Conservation (phyloP, 2,888 invertebrate species). For the Palloptera scutellata region DNA sequence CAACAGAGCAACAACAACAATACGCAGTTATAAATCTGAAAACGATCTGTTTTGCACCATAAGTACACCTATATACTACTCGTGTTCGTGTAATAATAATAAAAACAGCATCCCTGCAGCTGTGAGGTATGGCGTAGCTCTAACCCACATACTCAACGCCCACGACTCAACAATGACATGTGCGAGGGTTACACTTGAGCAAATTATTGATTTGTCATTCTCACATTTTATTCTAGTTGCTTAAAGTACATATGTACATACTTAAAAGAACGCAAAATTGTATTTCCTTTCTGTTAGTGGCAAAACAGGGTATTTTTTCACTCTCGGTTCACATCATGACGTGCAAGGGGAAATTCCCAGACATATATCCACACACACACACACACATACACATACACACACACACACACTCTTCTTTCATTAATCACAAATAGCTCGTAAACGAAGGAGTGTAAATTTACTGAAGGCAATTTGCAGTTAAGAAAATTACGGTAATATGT, state of each 20-base stretch:
- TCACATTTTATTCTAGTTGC: too few species aligned
- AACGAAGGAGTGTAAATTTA: slow-evolving; percentile 4
- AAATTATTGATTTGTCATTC: slow-evolving; percentile 11
- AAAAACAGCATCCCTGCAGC: too few species aligned
- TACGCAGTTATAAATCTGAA: too few species aligned
- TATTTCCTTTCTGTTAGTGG: too few species aligned
- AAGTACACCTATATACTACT: too few species aligned
- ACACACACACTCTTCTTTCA: neutral
- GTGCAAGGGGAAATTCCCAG: neutral
- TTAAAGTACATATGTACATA: too few species aligned
- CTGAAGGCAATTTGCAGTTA: slow-evolving; percentile 19
- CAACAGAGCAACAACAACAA: too few species aligned
- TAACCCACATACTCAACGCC: neutral
- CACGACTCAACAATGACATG: neutral
- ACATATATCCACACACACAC: neutral
- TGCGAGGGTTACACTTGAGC: slow-evolving; percentile 12
- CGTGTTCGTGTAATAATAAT: too few species aligned
- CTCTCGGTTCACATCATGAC: too few species aligned
- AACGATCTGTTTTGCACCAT: too few species aligned
- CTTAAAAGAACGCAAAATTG: too few species aligned
- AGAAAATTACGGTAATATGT: slow-evolving; percentile 11
- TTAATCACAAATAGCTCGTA: neutral
- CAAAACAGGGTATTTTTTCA: too few species aligned
- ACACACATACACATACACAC: neutral
- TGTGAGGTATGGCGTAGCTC: neutral